phyloP scores from a whole-genome alignment of 2,888 invertebrate species.

The Octonoba sinensis region DNA sequence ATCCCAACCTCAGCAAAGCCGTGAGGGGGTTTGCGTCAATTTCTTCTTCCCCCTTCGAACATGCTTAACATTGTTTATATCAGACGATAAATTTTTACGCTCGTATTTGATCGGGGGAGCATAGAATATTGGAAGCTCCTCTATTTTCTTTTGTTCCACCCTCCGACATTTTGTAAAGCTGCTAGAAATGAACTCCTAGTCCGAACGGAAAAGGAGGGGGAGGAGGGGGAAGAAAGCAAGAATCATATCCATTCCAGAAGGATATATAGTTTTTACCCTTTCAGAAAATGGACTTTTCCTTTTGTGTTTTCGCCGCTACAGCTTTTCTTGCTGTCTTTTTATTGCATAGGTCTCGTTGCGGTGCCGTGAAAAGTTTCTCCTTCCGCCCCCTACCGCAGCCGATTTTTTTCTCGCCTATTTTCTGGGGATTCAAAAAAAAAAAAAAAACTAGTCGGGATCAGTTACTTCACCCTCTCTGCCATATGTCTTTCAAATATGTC shows the following conservation, averaged over 20 bases:
- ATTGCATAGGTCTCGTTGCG: no score
- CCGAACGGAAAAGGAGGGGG: not conserved
- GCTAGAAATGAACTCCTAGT: slow-evolving; percentile 41
- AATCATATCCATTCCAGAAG: slow-evolving; percentile 49
- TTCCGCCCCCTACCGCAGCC: no score
- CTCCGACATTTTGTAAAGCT: slow-evolving; percentile 5
- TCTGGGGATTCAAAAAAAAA: no score
- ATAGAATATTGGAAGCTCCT: not conserved
- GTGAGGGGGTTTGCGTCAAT: no score
- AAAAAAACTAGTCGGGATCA: no score
- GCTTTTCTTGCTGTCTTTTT: no score
- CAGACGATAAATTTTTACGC: slow-evolving; percentile 58
- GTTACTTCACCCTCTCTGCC: no score
- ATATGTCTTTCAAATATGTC: no score
- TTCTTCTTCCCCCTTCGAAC: no score
- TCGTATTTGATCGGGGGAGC: slow-evolving; percentile 46
- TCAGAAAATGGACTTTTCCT: slow-evolving; percentile 26
- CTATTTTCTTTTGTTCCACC: slow-evolving; percentile 1
- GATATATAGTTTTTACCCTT: slow-evolving; percentile 45
- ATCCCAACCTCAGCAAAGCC: no score
- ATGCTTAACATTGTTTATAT: slow-evolving; percentile 53
- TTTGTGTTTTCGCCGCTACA: not conserved
- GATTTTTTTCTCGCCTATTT: no score
- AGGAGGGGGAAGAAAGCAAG: slow-evolving; percentile 14
- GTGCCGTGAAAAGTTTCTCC: no score